Base-by-base conservation (phyloP, 2,888 invertebrate species). In the Melipona beecheii region DNA sequence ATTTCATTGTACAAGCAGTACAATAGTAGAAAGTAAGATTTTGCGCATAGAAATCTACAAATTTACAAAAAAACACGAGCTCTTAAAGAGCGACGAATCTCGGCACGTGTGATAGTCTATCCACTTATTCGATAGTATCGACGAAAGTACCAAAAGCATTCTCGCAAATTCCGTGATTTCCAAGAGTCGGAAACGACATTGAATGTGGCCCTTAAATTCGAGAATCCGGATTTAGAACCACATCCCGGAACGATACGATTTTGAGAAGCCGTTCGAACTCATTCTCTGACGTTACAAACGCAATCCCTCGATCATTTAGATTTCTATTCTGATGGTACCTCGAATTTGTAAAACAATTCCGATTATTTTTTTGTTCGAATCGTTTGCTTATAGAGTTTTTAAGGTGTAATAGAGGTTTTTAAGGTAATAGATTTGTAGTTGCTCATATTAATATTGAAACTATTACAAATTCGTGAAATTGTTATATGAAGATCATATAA, bases 141-240 rank as follows among this genome's bases (percentile, higher is more conserved):
- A 71, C 43, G 58, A 69, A 43, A 24, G 27, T 54, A 9, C 54
- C 50, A 2, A 2, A 50, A 43, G 21, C 11, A 17, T 54, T 19
- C 50, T 31, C 31, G 36, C 36, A 52, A 72, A 77, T 27, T 56
- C 27, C 15, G 43, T 13, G 64, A 54, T 75, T 54, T 54, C 27
- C 43, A 64, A 19, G 27, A 64, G 3, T 49, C 49, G 24, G 19
- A 6, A 75, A 49, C 75, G 75, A 21, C 43, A 54, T 54, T 6
- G 77, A 66, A 73, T 75, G 56, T 56, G 58, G n/a, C 50, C 54
- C 65, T 75, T 50, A 50, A 49, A 66, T 58, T 54, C 27, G 43
- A 66, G 76, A n/a, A 78, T 60, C 75, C 58, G 31, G 52, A 54
- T 75, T 75, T 78, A 24, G 21, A 50, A 11, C 50, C 74, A 76